phyloP scores from a whole-genome alignment of 1,140 invertebrate species.

The Drosophila baimaii region DNA sequence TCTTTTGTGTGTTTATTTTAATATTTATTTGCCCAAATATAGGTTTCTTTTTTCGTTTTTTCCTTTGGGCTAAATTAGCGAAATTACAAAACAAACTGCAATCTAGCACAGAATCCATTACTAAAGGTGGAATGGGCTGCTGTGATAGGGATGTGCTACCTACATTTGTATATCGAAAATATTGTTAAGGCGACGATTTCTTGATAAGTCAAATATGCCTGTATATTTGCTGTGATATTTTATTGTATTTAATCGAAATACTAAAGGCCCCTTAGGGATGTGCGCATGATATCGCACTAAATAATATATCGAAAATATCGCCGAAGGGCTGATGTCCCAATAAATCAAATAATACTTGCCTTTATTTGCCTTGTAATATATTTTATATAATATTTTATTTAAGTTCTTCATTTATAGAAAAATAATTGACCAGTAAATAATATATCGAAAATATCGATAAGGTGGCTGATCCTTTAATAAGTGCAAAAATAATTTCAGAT shows the following conservation, averaged over 20 bases:
- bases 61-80: slow-evolving; percentile 28
- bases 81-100: slow-evolving; percentile 22
- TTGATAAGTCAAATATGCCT: neutral
- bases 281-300: neutral
- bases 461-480: too few relatives aligned
- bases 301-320: neutral
- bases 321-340: too few relatives aligned
- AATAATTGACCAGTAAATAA: too few relatives aligned
- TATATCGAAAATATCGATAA: too few relatives aligned
- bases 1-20: slow-evolving; percentile 16
- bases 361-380: too few relatives aligned
- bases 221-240: too few relatives aligned
- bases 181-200: neutral
- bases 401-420: too few relatives aligned
- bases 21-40: slow-evolving; percentile 12
- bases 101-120: slow-evolving; percentile 38
- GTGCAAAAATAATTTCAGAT: too few relatives aligned
- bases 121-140: slow-evolving; percentile 24
- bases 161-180: neutral
- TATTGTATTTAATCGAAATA: neutral
- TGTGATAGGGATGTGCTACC: neutral
- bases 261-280: too few relatives aligned
- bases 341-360: neutral
- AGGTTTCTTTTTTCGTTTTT: neutral
- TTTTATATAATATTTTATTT: too few relatives aligned